Conservation (phyloP, 2,888 invertebrate species). For the Siphlonurus alternatus region DNA sequence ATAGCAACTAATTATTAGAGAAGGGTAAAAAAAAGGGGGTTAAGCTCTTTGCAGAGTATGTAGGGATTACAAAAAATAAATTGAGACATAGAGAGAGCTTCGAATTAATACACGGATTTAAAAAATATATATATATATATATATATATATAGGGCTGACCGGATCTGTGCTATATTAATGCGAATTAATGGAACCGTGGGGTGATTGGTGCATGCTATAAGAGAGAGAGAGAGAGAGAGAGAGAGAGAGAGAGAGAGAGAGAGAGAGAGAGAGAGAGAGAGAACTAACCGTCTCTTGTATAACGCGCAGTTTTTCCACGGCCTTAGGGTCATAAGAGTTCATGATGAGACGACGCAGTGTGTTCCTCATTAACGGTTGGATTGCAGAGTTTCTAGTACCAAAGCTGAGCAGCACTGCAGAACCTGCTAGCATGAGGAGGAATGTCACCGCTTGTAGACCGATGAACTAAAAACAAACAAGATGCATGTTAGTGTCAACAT, state of each 20-base stretch:
- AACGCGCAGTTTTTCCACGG: conserved; percentile 49
- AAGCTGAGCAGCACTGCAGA: conserved; percentile 60
- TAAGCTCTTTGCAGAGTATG: neutral
- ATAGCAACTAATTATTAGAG: neutral
- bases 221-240: neutral
- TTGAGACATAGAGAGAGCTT: neutral
- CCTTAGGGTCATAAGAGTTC: conserved; percentile 49
- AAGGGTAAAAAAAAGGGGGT: neutral
- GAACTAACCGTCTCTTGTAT: conserved; percentile 67
- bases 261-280: neutral
- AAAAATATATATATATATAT: too few species aligned
- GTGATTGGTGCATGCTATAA: too few species aligned
- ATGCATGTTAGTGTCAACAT: too few species aligned
- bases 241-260: neutral
- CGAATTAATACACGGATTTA: too few species aligned
- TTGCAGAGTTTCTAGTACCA: conserved; percentile 61
- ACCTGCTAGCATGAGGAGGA: conserved; percentile 54
- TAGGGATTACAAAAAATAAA: neutral
- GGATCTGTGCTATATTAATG: too few species aligned
- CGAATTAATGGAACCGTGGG: too few species aligned
- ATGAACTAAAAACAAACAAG: conserved; percentile 41
- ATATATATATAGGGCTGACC: too few species aligned
- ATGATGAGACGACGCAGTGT: conserved; percentile 53
- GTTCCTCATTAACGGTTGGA: conserved; percentile 57
- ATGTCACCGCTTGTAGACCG: conserved; percentile 50